Evolutionary conservation across 2,113 vertebrate genomes (phyloP), one percentile per base, ranked within the genome.

Genomic region (Scolopax mira): DNA sequence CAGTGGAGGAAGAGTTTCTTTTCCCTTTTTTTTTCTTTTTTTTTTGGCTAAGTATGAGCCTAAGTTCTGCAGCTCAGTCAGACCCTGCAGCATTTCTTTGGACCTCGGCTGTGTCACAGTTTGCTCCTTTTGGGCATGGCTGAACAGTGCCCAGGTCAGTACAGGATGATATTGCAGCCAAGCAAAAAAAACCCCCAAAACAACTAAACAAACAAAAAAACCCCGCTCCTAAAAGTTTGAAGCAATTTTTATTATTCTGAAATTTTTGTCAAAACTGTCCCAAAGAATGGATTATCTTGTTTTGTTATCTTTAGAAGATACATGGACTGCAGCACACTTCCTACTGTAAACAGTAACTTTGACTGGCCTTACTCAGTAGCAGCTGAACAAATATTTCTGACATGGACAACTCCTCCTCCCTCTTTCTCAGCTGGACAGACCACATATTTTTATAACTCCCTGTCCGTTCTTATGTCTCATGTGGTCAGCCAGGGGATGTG

Each of bases 301-400:
- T 89, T 89, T 65, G 77, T 88, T 92, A 92, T 61, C 88, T 89
- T 82, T 39, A 57, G 58, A 62, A 93, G 88, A 79, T 67, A 92
- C 88, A 79, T 27, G 74, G 48, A 77, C 90, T 88, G 42, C 72
- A 85, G 88, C 87, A 44, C 70, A 88, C 51, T 88, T 90, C 44
- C 55, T 64, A 78, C 73, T 81, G 67, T 65, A 95, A 98, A 95
- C 79, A 96, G 41, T 82, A 60, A 73, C 85, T 71, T 78, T 64
- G 91, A 66, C 72, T 86, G 90, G 52, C 74, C 85, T 95, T 88
- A 87, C 48, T 94, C 89, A 78, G 79, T 16, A 96, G 89, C 97
- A 98, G 97, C 98, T 98, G 97, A 94, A 66, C 93, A 97, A 98
- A 97, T 94, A 98, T 84, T 97, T 96, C 70, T 93, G 61, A 64